phyloP scores from a whole-genome alignment of 2,888 invertebrate genomes.

The Drosophila hamatofila region DNA sequence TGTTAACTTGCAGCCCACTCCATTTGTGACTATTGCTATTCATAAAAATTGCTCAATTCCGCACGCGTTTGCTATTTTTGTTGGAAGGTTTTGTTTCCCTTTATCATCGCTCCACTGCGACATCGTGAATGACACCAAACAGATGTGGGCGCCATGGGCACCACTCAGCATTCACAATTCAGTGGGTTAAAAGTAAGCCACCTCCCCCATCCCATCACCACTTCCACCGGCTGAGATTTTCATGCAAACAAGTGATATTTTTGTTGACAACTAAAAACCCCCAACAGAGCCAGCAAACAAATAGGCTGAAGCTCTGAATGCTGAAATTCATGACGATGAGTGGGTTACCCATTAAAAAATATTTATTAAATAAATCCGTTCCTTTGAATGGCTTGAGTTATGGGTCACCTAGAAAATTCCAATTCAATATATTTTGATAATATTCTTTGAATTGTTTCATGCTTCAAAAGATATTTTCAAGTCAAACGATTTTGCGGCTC shows the following conservation, averaged over 20 bases:
- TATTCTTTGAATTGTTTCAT: no score
- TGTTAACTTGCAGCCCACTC: slow-evolving; percentile 33
- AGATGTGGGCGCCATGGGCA: slow-evolving; percentile 47
- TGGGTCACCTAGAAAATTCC: no score
- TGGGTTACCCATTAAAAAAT: slow-evolving; percentile 3
- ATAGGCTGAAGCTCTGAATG: slow-evolving; percentile 5
- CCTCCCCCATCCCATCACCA: background rate
- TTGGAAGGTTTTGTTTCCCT: slow-evolving; percentile 57
- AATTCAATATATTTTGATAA: no score
- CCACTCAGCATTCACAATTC: slow-evolving; percentile 24
- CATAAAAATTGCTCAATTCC: slow-evolving; percentile 82
- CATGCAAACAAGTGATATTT: slow-evolving; percentile 78
- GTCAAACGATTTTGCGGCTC: no score
- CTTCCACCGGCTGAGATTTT: slow-evolving; percentile 58
- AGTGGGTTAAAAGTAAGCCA: slow-evolving; percentile 9
- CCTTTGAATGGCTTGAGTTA: no score
- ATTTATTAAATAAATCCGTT: no score
- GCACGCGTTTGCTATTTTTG: slow-evolving; percentile 79
- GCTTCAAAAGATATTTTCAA: no score
- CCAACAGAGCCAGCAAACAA: slow-evolving; percentile 33
- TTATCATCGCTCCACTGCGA: slow-evolving; percentile 46
- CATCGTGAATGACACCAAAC: slow-evolving; percentile 61
- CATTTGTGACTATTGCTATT: slow-evolving; percentile 75
- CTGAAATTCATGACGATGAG: background rate
- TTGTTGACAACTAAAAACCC: slow-evolving; percentile 76